Evolutionary conservation across 2,797 vertebrate genomes (phyloP), one percentile per base, ranked within the genome.

Genomic region (Lacerta bilineata): DNA sequence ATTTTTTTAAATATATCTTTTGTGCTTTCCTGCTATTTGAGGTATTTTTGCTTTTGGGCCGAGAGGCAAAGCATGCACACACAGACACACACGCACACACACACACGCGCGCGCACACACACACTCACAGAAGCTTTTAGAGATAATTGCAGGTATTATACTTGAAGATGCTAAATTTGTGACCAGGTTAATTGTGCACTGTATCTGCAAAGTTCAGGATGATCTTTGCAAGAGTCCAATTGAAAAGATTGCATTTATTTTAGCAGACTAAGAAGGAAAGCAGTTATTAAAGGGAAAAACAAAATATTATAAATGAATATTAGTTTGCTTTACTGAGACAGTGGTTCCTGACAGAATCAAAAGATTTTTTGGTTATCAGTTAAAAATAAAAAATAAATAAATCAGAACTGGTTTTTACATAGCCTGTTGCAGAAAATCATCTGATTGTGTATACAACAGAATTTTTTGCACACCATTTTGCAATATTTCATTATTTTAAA

Each of bases 141-240:
- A 1, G 3, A 23, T 39, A 8, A 43, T 13, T 10, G 2, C 15
- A 84, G 50, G 59, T 74, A 9, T 33, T 66, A 64, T 79, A 3
- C 50, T 84, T 64, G 10, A 88, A 43, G 83, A 46, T 71, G 81
- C 41, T 87, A 78, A 89, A 90, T 93, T 88, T 93, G 64, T 23
- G 85, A 77, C 41, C 85, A 84, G 88, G 46, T 91, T 89, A 93
- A 87, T 89, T 84, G 88, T 8, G 64, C 23, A 41, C 66, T 68
- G 11, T 78, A n/a, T 75, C 84, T 66, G 72, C 50, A 91, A 88
- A 95, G 81, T 69, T 64, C 89, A 66, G 39, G 33, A 74, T 55
- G 68, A 29, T 80, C 89, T 71, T 79, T 86, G 20, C 55, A 85
- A 85, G 68, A 81, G 83, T 66, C 83, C 59, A 85, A 46, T 64